Evolutionary conservation across 2,797 vertebrate genomes (phyloP).

Genomic region (Enteromius trimaculatus): DNA sequence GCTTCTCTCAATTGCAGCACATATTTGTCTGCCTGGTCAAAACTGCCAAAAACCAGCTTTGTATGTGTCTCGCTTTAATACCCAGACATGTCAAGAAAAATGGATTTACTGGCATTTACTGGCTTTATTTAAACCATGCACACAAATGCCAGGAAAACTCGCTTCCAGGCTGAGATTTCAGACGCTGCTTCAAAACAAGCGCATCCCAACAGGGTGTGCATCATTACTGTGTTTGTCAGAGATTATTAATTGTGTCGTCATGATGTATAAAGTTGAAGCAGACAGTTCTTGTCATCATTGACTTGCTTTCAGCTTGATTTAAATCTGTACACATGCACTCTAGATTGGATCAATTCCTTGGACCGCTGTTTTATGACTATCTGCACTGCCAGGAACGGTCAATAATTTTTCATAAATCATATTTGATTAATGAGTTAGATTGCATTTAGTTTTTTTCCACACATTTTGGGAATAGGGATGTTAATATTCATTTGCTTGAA

Average conservation of each 20-base stretch:
- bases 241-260: neutral
- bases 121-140: constrained; percentile 1
- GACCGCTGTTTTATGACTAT: constrained; percentile 23
- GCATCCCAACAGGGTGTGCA: neutral
- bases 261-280: constrained; percentile 7
- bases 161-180: neutral
- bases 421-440: constrained; percentile 32
- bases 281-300: constrained; percentile 40
- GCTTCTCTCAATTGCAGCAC: neutral
- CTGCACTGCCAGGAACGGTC: neutral
- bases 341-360: constrained; percentile 19
- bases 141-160: constrained; percentile 1
- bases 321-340: constrained; percentile 29
- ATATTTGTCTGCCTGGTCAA: neutral
- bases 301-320: constrained; percentile 36
- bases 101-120: constrained; percentile 9
- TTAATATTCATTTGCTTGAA: neutral
- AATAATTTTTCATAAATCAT: constrained; percentile 15
- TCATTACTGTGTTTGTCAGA: neutral
- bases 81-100: constrained; percentile 3
- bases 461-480: neutral
- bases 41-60: constrained; percentile 23
- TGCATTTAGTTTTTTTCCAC: neutral
- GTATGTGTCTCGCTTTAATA: constrained; percentile 18
- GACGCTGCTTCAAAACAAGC: neutral